Evolutionary conservation across 2,113 vertebrate species (phyloP), one percentile per base, ranked within the genome.

Genomic region (Vicugna pacos): DNA sequence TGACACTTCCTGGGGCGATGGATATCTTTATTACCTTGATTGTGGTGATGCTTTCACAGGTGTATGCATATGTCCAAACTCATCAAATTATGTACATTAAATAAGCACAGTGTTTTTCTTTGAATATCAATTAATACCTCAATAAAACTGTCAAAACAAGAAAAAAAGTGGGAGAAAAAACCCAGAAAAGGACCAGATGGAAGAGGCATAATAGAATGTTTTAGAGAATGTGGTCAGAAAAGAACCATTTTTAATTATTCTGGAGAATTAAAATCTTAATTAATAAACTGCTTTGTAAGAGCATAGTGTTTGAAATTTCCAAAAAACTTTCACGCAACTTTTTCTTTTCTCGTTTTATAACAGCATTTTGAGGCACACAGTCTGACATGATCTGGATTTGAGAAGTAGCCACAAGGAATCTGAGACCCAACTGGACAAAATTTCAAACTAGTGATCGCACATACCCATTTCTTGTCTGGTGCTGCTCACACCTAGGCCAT

Each of bases 401-500:
- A 93, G 85, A 85, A 24, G 9, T 10, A 77, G 32, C 19, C 58
- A 56, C 19, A 56, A 77, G 48, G 42, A 94, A 65, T 32, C 56
- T 42, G 22, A 96, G 42, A 79, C 14, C 17, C 52, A 64, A 28
- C 2, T 85, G 30, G 17, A 86, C 8, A 91, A 82, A 64, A 89
- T 62, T 52, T 65, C 64, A 69, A 91, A 88, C 80, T 8, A 50
- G 24, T 50, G 24, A 97, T 83, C 69, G 89, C 90, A 97, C 99
- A 94, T 98, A 99, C 99, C 99, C 97, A 99, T 99, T 99, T 99
- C 99, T 92, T 99, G 99, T 42, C 99, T 98, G 89, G 99, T 99
- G 95, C 99, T 99, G 98, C 99, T 99, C 75, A 99, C 97, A 19
- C 99, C 99, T 5, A 98, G 89, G 0, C 99, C 99, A 15, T 99